Conservation (phyloP, 2,113 vertebrate genomes). For the Eudyptes chrysolophus region DNA sequence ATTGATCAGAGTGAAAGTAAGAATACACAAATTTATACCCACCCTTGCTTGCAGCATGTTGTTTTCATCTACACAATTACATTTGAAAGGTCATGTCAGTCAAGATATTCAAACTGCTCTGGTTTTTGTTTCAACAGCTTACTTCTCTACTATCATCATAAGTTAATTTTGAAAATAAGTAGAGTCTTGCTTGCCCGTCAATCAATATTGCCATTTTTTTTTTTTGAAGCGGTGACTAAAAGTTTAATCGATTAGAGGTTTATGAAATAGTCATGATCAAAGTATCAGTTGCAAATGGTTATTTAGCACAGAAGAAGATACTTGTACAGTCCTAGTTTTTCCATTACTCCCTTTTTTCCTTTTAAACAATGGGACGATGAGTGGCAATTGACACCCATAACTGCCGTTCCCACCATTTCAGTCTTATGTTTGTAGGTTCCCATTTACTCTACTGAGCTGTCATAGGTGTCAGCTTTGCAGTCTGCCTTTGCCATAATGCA, state of each 20-base stretch:
- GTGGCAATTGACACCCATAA: neutral
- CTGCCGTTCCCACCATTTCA: neutral
- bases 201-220: neutral
- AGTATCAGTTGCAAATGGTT: neutral
- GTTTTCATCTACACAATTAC: neutral
- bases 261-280: neutral
- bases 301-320: neutral
- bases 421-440: neutral
- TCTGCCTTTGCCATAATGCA: neutral
- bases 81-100: neutral
- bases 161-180: neutral
- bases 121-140: neutral
- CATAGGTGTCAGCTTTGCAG: neutral
- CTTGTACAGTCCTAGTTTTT: neutral
- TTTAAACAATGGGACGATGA: neutral
- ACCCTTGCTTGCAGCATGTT: neutral
- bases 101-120: neutral
- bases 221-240: neutral
- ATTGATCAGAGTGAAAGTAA: neutral
- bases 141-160: neutral
- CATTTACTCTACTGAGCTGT: neutral
- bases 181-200: neutral
- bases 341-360: neutral
- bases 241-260: neutral
- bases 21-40: neutral